Base-by-base conservation (phyloP, 2,797 vertebrate species). In the Nasua narica region DNA sequence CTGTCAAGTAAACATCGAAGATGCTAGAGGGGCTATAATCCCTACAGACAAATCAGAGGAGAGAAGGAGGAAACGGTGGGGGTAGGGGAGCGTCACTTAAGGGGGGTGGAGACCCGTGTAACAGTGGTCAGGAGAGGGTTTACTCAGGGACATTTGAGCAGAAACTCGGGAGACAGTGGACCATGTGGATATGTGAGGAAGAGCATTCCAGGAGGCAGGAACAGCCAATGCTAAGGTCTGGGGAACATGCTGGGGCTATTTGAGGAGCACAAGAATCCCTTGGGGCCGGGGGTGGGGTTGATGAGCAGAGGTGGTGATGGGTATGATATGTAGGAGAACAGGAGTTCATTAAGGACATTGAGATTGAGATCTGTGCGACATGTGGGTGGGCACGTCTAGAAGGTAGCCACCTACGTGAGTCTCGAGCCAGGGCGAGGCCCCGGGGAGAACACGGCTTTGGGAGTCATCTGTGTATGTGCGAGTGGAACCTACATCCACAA, bases 401-500 rank as follows among this genome's bases (percentile, higher is more conserved):
- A n/a, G n/a, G 52, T 35, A 11, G 27, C 5, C 48, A 25, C 72
- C 10, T 84, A 0, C 70, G 7, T 19, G 56, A 14, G 16, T 67
- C 84, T 70, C 52, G 21, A 40, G 58, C 52, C 4, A 35, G 52
- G 43, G 84, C 18, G 67, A 70, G 60, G 46, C 43, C 81, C 27
- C 19, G 54, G 54, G 32, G 60, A 58, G 56, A 46, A n/a, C 7
- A 32, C 43, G 54, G 3, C 65, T 69, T 6, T 60, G 50, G 21
- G 67, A 82, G n/a, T 29, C 86, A 18, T 25, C 4, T 21, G 56
- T 52, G n/a, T 18, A 3, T 74, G 25, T 10, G 1, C 19, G 3
- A 1, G 3, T 1, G 14, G 21, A 54, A 3, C 40, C 54, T n/a
- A 46, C 7, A 12, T 43, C n/a, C n/a, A 11, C 1, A 15, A 54